Evolutionary conservation across 2,797 vertebrate species (phyloP).

Genomic region (Syngnathus acus): DNA sequence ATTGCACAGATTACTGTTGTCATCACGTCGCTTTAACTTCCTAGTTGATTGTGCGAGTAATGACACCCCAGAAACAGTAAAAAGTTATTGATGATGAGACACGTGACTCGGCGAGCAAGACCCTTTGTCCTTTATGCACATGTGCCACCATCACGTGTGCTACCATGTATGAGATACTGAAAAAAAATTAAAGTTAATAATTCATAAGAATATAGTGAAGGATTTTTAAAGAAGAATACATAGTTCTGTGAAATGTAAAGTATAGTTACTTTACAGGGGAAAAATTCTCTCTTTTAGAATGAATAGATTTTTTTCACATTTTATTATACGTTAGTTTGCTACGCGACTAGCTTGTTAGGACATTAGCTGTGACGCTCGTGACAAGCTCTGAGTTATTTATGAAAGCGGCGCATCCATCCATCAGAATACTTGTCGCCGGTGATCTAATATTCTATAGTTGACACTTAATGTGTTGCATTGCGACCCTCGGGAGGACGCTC

Average conservation of each 20-base stretch:
- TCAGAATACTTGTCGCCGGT: background rate
- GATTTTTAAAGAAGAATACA: no score
- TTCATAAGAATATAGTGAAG: no score
- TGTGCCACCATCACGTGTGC: no score
- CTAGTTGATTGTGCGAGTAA: slow-evolving; percentile 76
- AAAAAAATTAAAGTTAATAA: no score
- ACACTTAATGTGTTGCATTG: slow-evolving; percentile 24
- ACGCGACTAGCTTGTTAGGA: background rate
- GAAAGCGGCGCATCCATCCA: background rate
- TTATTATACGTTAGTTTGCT: background rate
- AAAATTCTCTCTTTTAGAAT: no score
- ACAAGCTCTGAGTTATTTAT: slow-evolving; percentile 1
- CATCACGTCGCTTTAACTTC: background rate
- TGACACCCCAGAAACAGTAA: slow-evolving; percentile 66
- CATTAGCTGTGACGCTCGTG: background rate
- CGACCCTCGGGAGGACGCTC: slow-evolving; percentile 37
- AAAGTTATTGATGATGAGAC: no score
- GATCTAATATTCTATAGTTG: slow-evolving; percentile 13
- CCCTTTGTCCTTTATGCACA: no score
- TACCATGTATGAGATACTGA: no score
- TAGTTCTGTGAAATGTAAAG: no score
- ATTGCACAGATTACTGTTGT: background rate
- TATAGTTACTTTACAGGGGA: no score
- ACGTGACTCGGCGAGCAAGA: no score
- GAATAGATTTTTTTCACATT: no score